Percentiles rank a stretch among this genome's conserved stretches.
Conservation (phyloP, 2,797 vertebrate genomes). For the Artibeus jamaicensis region DNA sequence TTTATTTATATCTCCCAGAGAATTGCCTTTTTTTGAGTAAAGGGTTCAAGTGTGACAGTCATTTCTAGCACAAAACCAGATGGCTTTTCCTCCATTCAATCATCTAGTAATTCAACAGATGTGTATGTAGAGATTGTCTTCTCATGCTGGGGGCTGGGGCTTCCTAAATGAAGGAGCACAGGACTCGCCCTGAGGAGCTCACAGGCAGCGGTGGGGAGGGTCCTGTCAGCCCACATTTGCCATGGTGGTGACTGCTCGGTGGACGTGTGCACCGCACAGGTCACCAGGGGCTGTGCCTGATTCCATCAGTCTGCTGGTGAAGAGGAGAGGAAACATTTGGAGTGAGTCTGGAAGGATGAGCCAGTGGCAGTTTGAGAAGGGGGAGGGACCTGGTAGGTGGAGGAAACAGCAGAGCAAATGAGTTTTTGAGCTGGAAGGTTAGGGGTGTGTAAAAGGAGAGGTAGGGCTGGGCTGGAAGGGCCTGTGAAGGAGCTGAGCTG, state of each 20-base stretch:
- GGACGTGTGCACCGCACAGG: fast-evolving
- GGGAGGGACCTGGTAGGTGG: not conserved
- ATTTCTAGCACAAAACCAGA: not conserved
- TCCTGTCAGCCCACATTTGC: not conserved
- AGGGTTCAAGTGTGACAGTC: not conserved
- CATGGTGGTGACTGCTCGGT: not conserved
- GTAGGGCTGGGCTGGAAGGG: not conserved
- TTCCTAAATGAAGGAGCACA: not conserved
- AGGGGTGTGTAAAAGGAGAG: not conserved
- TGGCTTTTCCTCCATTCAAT: not conserved
- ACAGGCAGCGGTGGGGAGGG: not conserved
- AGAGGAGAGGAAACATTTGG: not conserved
- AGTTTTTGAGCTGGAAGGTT: not conserved
- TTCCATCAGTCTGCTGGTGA: not conserved
- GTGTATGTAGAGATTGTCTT: not conserved
- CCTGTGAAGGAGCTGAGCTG: not conserved
- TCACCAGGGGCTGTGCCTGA: not conserved
- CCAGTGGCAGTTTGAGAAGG: not conserved
- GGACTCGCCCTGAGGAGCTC: not conserved
- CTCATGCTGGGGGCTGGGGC: not conserved
- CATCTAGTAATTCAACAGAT: not conserved
- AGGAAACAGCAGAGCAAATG: not conserved
- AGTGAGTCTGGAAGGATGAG: not conserved
- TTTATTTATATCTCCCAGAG: not conserved
- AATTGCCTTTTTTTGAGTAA: not conserved